Base-by-base conservation (phyloP, 1,140 invertebrate species). In the Drosophila mojavensis region DNA sequence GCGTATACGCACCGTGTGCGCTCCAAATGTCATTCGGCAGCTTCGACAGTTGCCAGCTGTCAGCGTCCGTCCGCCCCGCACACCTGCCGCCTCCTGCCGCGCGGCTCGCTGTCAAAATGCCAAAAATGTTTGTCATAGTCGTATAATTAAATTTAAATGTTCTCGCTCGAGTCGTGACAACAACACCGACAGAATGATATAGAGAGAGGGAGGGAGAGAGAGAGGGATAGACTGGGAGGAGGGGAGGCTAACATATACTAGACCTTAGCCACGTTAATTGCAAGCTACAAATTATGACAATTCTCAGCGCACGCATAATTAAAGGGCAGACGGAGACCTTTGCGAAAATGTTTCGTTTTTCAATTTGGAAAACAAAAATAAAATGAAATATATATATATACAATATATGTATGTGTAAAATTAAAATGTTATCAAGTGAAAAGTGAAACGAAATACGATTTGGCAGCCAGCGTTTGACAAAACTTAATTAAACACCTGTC, bases 101-200 rank as follows among this genome's bases (percentile, higher is more conserved):
- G 5, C 15, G 10, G 1, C 17, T 10, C 11, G 69, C 79, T 89
- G 83, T 78, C 83, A 88, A 80, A 83, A 89, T 88, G 83, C 83
- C 83, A 88, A 89, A 88, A 89, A 78, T 89, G 76, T 88, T 88
- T 88, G 83, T 89, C 83, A 88, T 89, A 89, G 83, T 80, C 73
- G 73, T 89, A 89, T 89, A 88, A 88, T 88, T 88, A 88, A 88
- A 88, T 88, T 88, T 80, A 89, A 88, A 88, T 88, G 84, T 89
- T 89, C 88, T 81, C 70, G 64, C 58, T 28, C 43, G 48, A 47
- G 60, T 45, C 65, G 55, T 75, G 79, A 45, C 79, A 70, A 53
- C 75, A 75, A 75, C 74, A 78, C 60, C 60, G 15, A 30, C 24
- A 30, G 10, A 9, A 47, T n/a, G 7, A 47, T 15, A 41, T 9